Conservation (phyloP, 2,113 vertebrate species). For the Serilophus lunatus region DNA sequence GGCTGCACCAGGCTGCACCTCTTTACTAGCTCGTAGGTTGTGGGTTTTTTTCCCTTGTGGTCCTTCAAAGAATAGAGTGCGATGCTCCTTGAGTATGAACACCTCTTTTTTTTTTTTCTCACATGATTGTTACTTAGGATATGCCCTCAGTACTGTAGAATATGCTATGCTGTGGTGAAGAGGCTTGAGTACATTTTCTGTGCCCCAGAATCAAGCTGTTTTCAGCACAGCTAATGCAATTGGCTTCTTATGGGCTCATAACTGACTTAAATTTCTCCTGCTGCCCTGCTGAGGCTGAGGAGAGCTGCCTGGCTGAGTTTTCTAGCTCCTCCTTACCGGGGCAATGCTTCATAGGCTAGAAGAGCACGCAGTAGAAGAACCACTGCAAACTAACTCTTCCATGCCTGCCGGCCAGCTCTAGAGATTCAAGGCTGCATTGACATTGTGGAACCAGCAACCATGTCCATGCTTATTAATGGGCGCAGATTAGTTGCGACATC, state of each 20-base stretch:
- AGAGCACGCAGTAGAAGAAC: background rate
- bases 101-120: background rate
- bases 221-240: background rate
- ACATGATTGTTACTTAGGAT: background rate
- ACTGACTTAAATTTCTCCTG: background rate
- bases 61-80: background rate
- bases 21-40: background rate
- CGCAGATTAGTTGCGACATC: background rate
- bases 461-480: background rate
- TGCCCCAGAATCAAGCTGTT: background rate
- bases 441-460: background rate
- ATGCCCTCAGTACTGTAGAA: background rate
- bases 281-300: background rate
- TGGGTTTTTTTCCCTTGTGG: background rate
- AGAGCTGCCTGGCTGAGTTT: background rate
- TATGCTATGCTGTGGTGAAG: background rate
- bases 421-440: background rate
- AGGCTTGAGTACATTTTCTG: background rate
- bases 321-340: background rate
- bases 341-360: background rate
- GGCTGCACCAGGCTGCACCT: background rate
- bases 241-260: background rate
- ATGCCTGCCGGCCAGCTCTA: background rate
- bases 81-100: background rate
- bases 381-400: background rate